A percentile compares a stretch with the other conserved stretches of the same genome.
Conservation (phyloP, 2,113 vertebrate species). For the Vulpes lagopus region DNA sequence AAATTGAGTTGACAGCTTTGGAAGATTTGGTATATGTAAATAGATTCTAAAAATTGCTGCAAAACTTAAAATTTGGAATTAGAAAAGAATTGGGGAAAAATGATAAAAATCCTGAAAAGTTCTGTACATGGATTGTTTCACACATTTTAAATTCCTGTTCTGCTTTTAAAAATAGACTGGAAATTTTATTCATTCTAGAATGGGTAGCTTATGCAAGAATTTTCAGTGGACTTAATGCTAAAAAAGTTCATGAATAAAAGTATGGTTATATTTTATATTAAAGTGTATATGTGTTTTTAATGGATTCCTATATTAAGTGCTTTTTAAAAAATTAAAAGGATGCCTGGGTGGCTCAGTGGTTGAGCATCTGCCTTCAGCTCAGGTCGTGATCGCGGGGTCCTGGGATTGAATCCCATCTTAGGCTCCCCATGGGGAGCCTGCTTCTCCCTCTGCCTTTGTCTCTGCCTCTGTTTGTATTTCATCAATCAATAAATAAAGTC, state of each 20-base stretch:
- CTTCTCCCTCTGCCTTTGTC: too few species aligned
- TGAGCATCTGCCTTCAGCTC: neutral
- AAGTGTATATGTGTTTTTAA: neutral
- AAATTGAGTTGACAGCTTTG: slow-evolving; percentile 24
- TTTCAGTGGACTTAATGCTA: neutral
- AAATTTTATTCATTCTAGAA: neutral
- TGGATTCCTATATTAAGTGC: neutral
- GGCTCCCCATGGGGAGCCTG: neutral
- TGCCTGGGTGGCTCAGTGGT: neutral
- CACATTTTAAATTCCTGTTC: slow-evolving; percentile 27
- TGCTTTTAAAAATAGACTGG: slow-evolving; percentile 16
- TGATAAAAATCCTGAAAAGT: slow-evolving; percentile 19
- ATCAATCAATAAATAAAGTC: too few species aligned
- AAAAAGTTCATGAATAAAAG: neutral
- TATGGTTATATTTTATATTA: slow-evolving; percentile 20
- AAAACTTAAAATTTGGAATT: slow-evolving; percentile 21
- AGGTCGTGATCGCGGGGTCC: neutral
- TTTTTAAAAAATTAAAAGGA: neutral
- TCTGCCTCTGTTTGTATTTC: too few species aligned
- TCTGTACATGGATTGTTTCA: neutral
- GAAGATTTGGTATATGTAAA: neutral
- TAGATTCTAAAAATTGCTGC: neutral
- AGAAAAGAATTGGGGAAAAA: slow-evolving; percentile 8
- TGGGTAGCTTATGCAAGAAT: neutral
- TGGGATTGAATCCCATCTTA: neutral